Conservation (phyloP, 2,113 vertebrate species). For the Syngnathus scovelli region DNA sequence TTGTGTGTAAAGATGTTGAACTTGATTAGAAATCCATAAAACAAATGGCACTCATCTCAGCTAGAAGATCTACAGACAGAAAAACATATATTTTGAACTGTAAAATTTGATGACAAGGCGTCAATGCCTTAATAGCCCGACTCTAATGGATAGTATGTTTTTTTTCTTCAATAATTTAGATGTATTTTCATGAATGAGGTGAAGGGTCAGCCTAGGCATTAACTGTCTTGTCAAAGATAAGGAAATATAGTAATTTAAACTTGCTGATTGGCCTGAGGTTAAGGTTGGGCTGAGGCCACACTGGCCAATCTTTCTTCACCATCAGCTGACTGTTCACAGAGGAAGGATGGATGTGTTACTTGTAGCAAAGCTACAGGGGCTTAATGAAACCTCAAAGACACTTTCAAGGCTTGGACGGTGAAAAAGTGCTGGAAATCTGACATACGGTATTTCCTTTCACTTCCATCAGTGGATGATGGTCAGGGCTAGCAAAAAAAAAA, state of each 20-base stretch:
- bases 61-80: neutral
- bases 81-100: neutral
- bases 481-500: no score
- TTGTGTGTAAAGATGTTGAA: neutral
- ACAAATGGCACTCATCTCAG: neutral
- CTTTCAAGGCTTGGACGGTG: no score
- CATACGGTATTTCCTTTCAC: no score
- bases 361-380: neutral
- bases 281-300: constrained; percentile 13
- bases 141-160: neutral
- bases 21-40: neutral
- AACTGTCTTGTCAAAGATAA: constrained; percentile 16
- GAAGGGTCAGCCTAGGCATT: neutral
- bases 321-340: neutral
- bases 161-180: neutral
- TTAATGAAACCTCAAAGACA: no score
- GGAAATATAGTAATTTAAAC: neutral
- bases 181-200: neutral
- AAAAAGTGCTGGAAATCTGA: no score
- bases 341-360: neutral
- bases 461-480: no score
- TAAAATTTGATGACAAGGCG: neutral
- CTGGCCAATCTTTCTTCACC: neutral
- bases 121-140: neutral
- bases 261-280: constrained; percentile 8